phyloP scores from a whole-genome alignment of 2,113 vertebrate species.

The Alligator mississippiensis region DNA sequence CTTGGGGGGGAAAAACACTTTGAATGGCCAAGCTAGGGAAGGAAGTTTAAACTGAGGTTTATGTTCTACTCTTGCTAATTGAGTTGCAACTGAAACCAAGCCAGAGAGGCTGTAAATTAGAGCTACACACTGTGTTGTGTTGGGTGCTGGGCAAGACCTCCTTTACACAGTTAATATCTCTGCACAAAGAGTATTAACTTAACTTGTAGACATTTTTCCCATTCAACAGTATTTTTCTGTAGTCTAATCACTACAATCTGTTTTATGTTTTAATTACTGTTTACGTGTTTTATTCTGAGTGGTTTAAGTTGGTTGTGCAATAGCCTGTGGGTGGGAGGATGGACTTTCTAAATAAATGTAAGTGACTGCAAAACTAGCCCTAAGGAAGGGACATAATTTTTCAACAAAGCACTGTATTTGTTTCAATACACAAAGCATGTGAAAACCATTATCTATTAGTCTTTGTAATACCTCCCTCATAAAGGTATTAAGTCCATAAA shows the following conservation, averaged over 20 bases:
- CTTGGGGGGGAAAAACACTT: not conserved
- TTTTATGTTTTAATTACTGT: not conserved
- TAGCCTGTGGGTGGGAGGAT: not conserved
- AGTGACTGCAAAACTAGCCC: not conserved
- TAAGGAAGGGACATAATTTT: not conserved
- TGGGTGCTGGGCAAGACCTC: not conserved
- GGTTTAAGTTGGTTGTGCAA: not conserved
- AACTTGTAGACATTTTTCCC: not conserved
- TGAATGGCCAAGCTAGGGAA: not conserved
- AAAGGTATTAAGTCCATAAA: not conserved
- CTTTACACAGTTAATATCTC: not conserved
- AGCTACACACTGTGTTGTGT: not conserved
- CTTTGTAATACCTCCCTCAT: not conserved
- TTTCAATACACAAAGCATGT: not conserved
- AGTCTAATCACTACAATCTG: not conserved
- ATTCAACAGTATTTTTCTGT: not conserved
- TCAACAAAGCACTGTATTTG: not conserved
- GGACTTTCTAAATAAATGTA: not conserved
- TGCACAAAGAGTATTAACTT: not conserved
- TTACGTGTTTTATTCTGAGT: not conserved
- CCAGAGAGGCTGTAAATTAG: not conserved
- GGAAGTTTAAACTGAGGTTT: accelerated
- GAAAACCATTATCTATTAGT: not conserved
- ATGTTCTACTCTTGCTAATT: not conserved
- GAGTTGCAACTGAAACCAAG: not conserved